Evolutionary conservation across 2,797 vertebrate species (phyloP), one percentile per base, ranked within the genome.

Genomic region (Gallinago stenura): DNA sequence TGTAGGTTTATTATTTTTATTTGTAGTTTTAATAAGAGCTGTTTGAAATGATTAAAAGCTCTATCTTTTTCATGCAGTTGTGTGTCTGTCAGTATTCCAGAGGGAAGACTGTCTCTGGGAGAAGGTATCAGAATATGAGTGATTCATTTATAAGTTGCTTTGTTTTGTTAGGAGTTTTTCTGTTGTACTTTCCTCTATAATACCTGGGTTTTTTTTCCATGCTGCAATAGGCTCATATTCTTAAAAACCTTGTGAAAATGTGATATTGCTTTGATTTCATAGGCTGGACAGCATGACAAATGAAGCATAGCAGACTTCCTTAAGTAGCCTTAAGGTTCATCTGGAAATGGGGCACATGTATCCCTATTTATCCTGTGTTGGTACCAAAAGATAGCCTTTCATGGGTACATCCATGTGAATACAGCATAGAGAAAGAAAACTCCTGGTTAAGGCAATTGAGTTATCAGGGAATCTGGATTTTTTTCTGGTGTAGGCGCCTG

Each of bases 101-200:
- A 53, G 84, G 90, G 66, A 96, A 76, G 33, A 20, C 64, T 91
- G 56, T 83, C 78, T 84, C 78, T 1, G 7, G 68, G 75, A 96
- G 41, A 81, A 95, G 64, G 41, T 57, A 86, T 70, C 66, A 41
- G 66, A 37, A 22, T 45, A 54, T 61, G 76, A 89, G 93, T 92
- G 90, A 92, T 93, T 95, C 43, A 91, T 90, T 95, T 89, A 20
- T 20, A 65, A 89, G 41, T 93, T 75, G 41, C 50, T 93, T 95
- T 91, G 77, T 94, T 92, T 85, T 91, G 66, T 58, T 31, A 43
- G 46, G 65, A 78, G 33, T 79, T 91, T 76, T 80, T 56, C 66
- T 73, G 37, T 91, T 86, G 48, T 90, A 58, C 66, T 79, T 84
- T 56, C 18, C 41, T 91, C 62, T 45, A 5, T 81, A 82, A 65